Percentiles rank a stretch among this genome's conserved stretches.
Evolutionary conservation across 2,888 invertebrate genomes (phyloP).

Genomic region (Dromius quadrimaculatus): DNA sequence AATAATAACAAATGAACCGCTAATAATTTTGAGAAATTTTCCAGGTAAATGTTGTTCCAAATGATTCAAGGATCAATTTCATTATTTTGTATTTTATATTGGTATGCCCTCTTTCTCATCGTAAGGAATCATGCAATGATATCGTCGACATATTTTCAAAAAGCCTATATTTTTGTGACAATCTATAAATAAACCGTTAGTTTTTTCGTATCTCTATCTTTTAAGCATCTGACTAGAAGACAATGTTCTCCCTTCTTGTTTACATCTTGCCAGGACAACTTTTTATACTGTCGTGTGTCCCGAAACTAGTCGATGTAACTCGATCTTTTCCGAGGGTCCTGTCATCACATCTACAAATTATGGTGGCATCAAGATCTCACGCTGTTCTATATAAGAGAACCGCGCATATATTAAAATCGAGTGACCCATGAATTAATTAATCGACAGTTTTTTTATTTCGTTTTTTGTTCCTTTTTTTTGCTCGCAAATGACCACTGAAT

Average conservation of each 20-base stretch:
- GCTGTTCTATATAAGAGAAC: conserved; percentile 27
- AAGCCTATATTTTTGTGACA: too few species aligned
- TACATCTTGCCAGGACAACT: conserved; percentile 30
- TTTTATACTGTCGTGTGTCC: conserved; percentile 28
- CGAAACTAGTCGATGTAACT: conserved; percentile 13
- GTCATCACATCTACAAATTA: conserved; percentile 39
- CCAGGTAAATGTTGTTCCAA: too few species aligned
- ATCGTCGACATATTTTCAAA: too few species aligned
- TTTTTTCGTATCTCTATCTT: not conserved
- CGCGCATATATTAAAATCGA: conserved; percentile 31
- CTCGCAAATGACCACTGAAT: conserved; percentile 43
- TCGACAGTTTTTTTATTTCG: conserved; percentile 42
- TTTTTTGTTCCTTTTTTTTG: conserved; percentile 27
- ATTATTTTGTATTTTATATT: too few species aligned
- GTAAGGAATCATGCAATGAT: too few species aligned
- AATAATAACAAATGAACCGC: too few species aligned
- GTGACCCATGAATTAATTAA: conserved; percentile 50
- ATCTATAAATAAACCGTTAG: not conserved
- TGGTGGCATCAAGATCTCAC: conserved; percentile 39
- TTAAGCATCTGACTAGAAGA: too few species aligned
- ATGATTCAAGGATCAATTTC: too few species aligned
- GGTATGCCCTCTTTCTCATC: too few species aligned
- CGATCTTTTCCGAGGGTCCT: conserved; percentile 22
- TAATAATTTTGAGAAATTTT: too few species aligned
- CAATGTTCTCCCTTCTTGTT: conserved; percentile 16